phyloP scores from a whole-genome alignment of 2,888 invertebrate species.

The Caenorhabditis doughertyi region DNA sequence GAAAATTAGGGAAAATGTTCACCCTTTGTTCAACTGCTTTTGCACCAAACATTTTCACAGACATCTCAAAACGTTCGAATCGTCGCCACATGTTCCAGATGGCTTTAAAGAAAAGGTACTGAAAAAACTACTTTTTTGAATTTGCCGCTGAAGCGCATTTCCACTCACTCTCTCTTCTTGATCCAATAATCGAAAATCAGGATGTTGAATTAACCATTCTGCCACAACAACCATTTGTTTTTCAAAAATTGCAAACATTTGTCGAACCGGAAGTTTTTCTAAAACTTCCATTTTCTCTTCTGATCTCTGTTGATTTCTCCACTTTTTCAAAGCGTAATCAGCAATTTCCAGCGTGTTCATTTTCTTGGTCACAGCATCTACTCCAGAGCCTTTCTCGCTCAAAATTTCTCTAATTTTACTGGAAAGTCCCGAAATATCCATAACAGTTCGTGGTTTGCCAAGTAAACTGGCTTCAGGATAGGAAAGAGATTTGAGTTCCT shows the following conservation, averaged over 20 bases:
- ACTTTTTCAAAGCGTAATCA: conserved; percentile 31
- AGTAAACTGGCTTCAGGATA: conserved; percentile 22
- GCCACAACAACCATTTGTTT: conserved; percentile 62
- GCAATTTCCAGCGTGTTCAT: conserved; percentile 51
- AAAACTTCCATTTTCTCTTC: conserved; percentile 39
- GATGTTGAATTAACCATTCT: conserved; percentile 63
- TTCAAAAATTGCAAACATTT: conserved; percentile 51
- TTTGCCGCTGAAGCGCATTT: too few species aligned
- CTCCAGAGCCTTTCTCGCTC: background rate
- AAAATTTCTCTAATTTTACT: conserved; percentile 18
- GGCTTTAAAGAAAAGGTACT: conserved; percentile 38
- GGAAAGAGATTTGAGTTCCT: background rate
- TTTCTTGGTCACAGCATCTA: conserved; percentile 11
- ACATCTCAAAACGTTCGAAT: conserved; percentile 60
- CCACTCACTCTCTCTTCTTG: conserved; percentile 56
- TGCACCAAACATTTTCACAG: conserved; percentile 50
- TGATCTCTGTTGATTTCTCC: conserved; percentile 43
- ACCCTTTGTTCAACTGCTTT: background rate
- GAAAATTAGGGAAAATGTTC: background rate
- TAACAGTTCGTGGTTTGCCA: conserved; percentile 35
- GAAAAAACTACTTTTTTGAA: too few species aligned
- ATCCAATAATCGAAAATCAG: conserved; percentile 54
- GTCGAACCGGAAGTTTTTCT: conserved; percentile 22
- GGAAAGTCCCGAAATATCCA: conserved; percentile 35
- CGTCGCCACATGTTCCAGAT: conserved; percentile 63